A percentile compares a stretch with the other conserved stretches of the same genome.
These are phyloP conservation scores for Thalassaphorura encarpata DNA, from an alignment of 1,140 invertebrate genomes.

Conservation along the genomic window DNA sequence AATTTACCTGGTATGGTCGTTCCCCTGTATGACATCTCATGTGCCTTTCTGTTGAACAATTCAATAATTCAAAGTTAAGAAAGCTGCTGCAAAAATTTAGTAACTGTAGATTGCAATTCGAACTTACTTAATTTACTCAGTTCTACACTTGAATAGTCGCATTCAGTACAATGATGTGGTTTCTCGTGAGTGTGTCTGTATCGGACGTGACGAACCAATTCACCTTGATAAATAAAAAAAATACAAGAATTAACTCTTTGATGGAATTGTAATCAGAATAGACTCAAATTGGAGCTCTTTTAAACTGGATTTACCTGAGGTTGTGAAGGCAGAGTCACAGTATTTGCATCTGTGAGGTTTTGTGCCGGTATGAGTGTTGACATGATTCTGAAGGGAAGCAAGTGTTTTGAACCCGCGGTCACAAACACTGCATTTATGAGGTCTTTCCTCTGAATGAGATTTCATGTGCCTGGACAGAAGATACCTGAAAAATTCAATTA, in stretches of 20 bases:
- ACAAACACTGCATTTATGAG: slow-evolving; percentile 89
- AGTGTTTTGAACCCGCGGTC: slow-evolving; percentile 90
- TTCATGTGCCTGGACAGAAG: slow-evolving; percentile 88
- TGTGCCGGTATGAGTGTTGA: slow-evolving; percentile 92
- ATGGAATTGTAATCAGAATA: no score
- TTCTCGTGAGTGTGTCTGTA: slow-evolving; percentile 92
- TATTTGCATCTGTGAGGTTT: slow-evolving; percentile 90
- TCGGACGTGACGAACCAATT: slow-evolving; percentile 82
- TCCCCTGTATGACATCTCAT: slow-evolving; percentile 87
- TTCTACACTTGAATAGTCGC: slow-evolving; percentile 90
- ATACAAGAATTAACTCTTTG: background rate
- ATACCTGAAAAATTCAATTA: slow-evolving; percentile 46
- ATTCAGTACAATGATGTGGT: slow-evolving; percentile 87
- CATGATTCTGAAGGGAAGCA: slow-evolving; percentile 86
- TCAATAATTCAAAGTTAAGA: no score
- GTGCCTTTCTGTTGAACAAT: no score
- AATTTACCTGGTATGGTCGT: slow-evolving; percentile 58
- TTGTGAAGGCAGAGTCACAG: slow-evolving; percentile 88
- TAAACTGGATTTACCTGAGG: no score
- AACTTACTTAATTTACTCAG: slow-evolving; percentile 84
- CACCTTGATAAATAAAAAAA: slow-evolving; percentile 48
- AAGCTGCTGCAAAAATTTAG: no score
- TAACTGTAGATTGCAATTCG: no score
- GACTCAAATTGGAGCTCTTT: no score
- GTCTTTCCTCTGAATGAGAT: slow-evolving; percentile 85